These are phyloP conservation scores for Phrynosoma blainvillii DNA, from an alignment of 2,113 vertebrate genomes.

Conservation along the genomic window DNA sequence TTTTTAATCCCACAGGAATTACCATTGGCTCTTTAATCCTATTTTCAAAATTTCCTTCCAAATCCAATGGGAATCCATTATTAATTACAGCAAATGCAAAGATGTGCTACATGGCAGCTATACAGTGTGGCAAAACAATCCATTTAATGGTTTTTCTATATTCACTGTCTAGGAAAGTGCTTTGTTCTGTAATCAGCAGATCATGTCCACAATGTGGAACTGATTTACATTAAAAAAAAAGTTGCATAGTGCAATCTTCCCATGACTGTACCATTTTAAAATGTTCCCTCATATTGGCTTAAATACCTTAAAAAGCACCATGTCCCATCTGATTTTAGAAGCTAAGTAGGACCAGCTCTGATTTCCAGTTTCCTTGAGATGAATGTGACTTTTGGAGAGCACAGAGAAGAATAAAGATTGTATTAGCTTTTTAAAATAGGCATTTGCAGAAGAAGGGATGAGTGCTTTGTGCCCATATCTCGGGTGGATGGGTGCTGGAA, in stretches of 20 bases:
- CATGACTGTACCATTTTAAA: too few relatives aligned
- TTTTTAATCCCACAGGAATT: not conserved
- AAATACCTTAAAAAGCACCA: too few relatives aligned
- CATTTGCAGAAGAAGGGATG: not conserved
- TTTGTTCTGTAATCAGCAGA: not conserved
- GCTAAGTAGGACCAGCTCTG: too few relatives aligned
- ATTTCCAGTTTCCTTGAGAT: not conserved
- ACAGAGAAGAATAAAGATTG: not conserved
- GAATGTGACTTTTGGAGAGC: not conserved
- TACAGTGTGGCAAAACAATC: not conserved
- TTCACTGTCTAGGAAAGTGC: not conserved
- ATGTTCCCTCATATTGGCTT: too few relatives aligned
- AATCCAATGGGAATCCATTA: not conserved
- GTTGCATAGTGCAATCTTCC: too few relatives aligned
- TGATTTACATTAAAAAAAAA: not conserved
- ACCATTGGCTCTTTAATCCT: not conserved
- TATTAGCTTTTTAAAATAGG: not conserved
- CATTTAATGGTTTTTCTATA: not conserved
- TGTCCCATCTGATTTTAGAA: too few relatives aligned
- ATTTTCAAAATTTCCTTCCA: not conserved
- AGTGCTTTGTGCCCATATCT: not conserved
- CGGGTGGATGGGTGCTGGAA: not conserved
- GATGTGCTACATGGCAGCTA: not conserved
- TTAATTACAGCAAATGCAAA: not conserved
- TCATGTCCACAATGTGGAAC: not conserved